Evolutionary conservation across 53 echinoderm and acorn worm genomes (phyloP).

Genomic region (Echinometra lucunter): DNA sequence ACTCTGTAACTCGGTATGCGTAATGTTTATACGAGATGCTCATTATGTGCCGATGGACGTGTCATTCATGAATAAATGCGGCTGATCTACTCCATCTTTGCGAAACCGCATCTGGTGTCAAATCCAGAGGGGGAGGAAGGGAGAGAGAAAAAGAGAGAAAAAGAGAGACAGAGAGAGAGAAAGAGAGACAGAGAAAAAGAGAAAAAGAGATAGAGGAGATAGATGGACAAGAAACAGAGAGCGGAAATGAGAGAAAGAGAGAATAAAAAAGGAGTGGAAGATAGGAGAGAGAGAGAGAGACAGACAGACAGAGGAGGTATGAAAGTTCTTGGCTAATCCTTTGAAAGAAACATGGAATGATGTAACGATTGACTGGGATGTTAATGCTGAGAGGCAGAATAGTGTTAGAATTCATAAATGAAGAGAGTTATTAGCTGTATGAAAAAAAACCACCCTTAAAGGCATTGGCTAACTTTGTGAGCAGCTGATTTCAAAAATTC

Average conservation of each 20-base stretch:
- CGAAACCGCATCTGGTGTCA: not conserved
- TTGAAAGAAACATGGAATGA: not conserved
- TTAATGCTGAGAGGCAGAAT: not conserved
- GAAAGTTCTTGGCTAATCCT: not conserved
- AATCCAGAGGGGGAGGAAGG: not conserved
- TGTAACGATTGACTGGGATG: not conserved
- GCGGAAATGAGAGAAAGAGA: too few relatives aligned
- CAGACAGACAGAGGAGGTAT: not conserved
- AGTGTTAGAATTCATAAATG: not conserved
- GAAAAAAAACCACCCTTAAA: too few relatives aligned
- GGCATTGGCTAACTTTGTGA: too few relatives aligned
- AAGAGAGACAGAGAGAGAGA: too few relatives aligned
- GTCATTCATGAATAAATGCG: slow-evolving; percentile 28
- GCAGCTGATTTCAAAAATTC: too few relatives aligned
- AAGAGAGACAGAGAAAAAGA: too few relatives aligned
- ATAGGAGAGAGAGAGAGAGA: not conserved
- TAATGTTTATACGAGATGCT: slow-evolving; percentile 5
- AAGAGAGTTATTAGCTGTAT: too few relatives aligned
- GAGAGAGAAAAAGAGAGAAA: too few relatives aligned
- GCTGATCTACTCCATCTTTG: not conserved
- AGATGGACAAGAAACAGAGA: too few relatives aligned
- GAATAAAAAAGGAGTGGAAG: too few relatives aligned
- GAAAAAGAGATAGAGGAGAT: too few relatives aligned
- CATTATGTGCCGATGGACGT: slow-evolving; percentile 22
- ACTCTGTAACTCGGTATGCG: not conserved